These are phyloP conservation scores for Arctopsyche grandis DNA, from an alignment of 1,140 invertebrate genomes.

Conservation along the genomic window DNA sequence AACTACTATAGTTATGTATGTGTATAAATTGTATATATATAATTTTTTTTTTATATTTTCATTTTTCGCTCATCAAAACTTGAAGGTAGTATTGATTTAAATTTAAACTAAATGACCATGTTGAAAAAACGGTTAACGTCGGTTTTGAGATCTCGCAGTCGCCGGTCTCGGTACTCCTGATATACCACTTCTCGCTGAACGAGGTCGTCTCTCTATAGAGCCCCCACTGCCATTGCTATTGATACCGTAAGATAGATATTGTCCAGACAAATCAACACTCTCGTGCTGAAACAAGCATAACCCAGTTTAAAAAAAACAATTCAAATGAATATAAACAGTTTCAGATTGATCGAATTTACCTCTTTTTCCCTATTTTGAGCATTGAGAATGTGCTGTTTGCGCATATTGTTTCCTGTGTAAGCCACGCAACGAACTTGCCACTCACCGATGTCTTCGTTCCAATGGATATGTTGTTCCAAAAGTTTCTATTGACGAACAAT, in stretches of 20 bases:
- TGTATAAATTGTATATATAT: no score
- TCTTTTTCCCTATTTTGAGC: slow-evolving; percentile 53
- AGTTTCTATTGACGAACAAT: slow-evolving; percentile 73
- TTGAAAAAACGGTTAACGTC: slow-evolving; percentile 37
- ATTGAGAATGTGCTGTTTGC: slow-evolving; percentile 66
- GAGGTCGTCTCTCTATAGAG: slow-evolving; percentile 37
- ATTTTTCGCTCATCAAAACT: no score
- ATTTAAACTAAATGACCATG: not conserved
- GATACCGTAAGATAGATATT: slow-evolving; percentile 50
- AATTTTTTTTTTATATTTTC: no score
- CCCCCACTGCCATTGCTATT: slow-evolving; percentile 39
- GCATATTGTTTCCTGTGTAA: slow-evolving; percentile 99
- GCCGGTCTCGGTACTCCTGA: slow-evolving; percentile 52
- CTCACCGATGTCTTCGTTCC: slow-evolving; percentile 98
- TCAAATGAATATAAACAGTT: not conserved
- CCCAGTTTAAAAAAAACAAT: not conserved
- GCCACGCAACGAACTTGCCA: slow-evolving; percentile 98
- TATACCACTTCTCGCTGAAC: slow-evolving; percentile 48
- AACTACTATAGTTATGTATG: no score
- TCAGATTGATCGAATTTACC: slow-evolving; percentile 21
- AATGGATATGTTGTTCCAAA: slow-evolving; percentile 92
- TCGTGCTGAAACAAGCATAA: slow-evolving; percentile 48
- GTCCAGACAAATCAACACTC: slow-evolving; percentile 49
- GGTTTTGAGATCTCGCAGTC: slow-evolving; percentile 51
- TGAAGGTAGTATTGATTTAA: no score